A percentile compares a stretch with the other conserved stretches of the same genome.
These are phyloP conservation scores for Nomada ferruginata DNA, from an alignment of 2,888 invertebrate species.

Conservation along the genomic window DNA sequence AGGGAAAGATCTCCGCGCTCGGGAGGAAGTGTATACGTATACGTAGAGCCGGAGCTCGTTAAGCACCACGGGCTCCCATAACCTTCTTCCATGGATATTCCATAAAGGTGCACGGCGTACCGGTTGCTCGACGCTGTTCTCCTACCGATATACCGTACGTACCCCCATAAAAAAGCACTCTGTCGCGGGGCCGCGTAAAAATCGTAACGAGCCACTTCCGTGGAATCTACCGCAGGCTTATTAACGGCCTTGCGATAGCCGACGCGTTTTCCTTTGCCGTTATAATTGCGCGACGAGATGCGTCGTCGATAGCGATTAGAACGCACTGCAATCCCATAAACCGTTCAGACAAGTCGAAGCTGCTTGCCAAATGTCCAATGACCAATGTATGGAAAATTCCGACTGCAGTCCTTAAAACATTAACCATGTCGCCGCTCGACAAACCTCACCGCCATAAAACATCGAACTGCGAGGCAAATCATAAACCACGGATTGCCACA, in stretches of 20 bases:
- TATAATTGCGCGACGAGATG: conserved; percentile 6
- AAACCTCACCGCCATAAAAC: too few species aligned
- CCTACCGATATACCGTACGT: conserved; percentile 9
- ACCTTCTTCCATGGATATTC: conserved; percentile 60
- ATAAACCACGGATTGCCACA: too few species aligned
- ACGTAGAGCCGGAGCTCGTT: conserved; percentile 64
- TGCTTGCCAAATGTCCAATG: too few species aligned
- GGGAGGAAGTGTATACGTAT: conserved; percentile 37
- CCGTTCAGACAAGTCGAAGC: too few species aligned
- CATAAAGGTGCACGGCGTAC: conserved; percentile 56
- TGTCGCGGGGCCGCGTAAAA: conserved; percentile 61
- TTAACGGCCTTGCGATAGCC: conserved; percentile 12
- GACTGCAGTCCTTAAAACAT: too few species aligned
- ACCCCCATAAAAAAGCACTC: conserved; percentile 44
- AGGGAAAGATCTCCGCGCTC: background rate
- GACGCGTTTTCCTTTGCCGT: background rate
- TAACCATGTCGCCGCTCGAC: too few species aligned
- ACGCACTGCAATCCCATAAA: background rate
- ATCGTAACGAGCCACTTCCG: conserved; percentile 63
- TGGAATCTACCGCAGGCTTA: conserved; percentile 9
- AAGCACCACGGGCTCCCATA: conserved; percentile 54
- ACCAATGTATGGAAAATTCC: too few species aligned
- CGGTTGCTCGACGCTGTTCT: background rate
- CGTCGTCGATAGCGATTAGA: conserved; percentile 33
- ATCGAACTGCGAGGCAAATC: too few species aligned